These are phyloP conservation scores for Dromas ardeola DNA, from an alignment of 2,113 vertebrate genomes.

Conservation along the genomic window DNA sequence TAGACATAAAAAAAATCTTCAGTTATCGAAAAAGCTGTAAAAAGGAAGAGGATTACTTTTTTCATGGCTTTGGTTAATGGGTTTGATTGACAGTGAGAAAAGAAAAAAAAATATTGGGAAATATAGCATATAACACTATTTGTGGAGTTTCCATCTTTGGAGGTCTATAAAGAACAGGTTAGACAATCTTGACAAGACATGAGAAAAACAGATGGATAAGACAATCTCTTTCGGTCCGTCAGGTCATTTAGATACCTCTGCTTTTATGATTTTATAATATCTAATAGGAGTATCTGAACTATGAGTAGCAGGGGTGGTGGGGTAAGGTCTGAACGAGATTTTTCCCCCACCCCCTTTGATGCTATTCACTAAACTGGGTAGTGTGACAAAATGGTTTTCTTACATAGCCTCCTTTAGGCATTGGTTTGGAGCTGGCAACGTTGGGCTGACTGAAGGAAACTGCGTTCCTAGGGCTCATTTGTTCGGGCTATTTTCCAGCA, in stretches of 20 bases:
- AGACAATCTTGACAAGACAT: neutral
- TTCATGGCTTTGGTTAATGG: neutral
- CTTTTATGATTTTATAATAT: neutral
- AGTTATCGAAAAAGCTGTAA: neutral
- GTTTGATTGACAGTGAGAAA: neutral
- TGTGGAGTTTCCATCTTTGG: neutral
- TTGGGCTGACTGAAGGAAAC: neutral
- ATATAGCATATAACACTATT: neutral
- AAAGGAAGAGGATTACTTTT: neutral
- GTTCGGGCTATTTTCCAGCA: neutral
- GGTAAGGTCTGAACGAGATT: neutral
- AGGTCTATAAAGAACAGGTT: neutral
- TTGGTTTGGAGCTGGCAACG: neutral
- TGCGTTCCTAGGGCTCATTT: neutral
- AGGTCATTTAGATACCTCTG: neutral
- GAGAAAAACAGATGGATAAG: neutral
- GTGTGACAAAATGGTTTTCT: neutral
- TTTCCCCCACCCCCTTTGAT: neutral
- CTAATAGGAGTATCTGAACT: neutral
- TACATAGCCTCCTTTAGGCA: neutral
- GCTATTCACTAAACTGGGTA: neutral
- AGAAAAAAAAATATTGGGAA: neutral
- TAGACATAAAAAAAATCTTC: neutral
- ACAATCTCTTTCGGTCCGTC: neutral
- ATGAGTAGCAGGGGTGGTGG: neutral